Base-by-base conservation (phyloP, 2,113 vertebrate species). In the Otis tarda region DNA sequence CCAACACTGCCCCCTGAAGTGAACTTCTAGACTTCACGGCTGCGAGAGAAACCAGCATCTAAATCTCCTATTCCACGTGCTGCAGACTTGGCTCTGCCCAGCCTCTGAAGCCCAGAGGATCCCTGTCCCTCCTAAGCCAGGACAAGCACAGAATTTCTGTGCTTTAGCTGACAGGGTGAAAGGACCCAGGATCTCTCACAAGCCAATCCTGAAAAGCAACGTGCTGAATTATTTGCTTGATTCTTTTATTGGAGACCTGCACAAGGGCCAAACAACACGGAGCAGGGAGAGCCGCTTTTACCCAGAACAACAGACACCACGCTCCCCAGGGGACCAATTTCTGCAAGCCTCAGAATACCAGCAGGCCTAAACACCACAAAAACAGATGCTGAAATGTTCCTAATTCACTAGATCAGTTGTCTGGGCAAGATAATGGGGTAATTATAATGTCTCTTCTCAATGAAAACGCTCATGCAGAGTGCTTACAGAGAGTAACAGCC, bases 51-150 rank as follows among this genome's bases (percentile, higher is more conserved):
- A 79, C 4, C 28, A 10, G 45, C 33, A 47, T 14, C 12, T 20
- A 2, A 3, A 43, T 10, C 27, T 65, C 55, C 30, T 31, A 12
- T 9, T 6, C 28, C n/a, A 45, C 5, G 0, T 7, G 5, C 37
- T 18, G 35, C 31, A 31, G 43, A 30, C n/a, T 14, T 31, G 12
- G 25, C 61, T 70, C 63, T 70, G 63, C n/a, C 20, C 28, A 24
- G 20, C 6, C 61, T 21, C 63, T 5, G 11, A 33, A 43, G 31
- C 50, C 53, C 50, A 55, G 33, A 21, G 6, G 21, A 17, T 22
- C 39, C 7, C 39, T 30, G 12, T 31, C 57, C 57, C 49, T 53
- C 53, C 61, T 21, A 14, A 57, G 12, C 7, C 3, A 56, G n/a
- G 45, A 24, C n/a, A 53, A 64, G 35, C 56, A 43, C 7, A 33